A percentile compares a stretch with the other conserved stretches of the same genome.
phyloP scores from a whole-genome alignment of 1,140 invertebrate genomes.

The Leptinotarsa texana region DNA sequence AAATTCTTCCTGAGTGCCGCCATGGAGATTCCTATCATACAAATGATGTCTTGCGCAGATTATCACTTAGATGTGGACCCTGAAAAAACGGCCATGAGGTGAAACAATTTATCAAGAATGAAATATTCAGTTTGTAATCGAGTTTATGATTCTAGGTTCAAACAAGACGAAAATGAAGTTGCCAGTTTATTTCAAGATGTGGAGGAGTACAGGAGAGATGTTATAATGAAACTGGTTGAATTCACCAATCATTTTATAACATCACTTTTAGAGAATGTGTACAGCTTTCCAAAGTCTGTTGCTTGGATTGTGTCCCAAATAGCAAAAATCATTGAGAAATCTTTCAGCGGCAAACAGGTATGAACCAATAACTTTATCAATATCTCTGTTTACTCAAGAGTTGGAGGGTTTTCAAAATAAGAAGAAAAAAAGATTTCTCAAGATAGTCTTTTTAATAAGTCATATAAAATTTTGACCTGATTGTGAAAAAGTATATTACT shows the following conservation, averaged over 20 bases:
- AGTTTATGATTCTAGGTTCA: constrained; percentile 34
- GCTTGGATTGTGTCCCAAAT: constrained; percentile 79
- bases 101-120: neutral
- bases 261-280: constrained; percentile 84
- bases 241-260: constrained; percentile 83
- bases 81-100: constrained; percentile 76
- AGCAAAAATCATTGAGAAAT: constrained; percentile 70
- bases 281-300: constrained; percentile 87
- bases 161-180: constrained; percentile 40
- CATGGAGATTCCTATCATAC: constrained; percentile 88
- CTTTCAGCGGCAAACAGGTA: constrained; percentile 66
- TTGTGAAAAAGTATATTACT: no score
- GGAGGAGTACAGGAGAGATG: constrained; percentile 70
- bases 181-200: constrained; percentile 38
- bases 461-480: no score
- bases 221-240: constrained; percentile 78
- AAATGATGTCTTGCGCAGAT: constrained; percentile 91
- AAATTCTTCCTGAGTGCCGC: constrained; percentile 92
- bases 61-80: constrained; percentile 92
- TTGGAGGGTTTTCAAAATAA: no score
- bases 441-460: no score
- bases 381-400: no score
- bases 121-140: constrained; percentile 3
- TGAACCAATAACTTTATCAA: neutral
- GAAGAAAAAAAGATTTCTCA: no score